Conservation (phyloP, 2,113 vertebrate genomes). For the Onychorhynchus coronatus region DNA sequence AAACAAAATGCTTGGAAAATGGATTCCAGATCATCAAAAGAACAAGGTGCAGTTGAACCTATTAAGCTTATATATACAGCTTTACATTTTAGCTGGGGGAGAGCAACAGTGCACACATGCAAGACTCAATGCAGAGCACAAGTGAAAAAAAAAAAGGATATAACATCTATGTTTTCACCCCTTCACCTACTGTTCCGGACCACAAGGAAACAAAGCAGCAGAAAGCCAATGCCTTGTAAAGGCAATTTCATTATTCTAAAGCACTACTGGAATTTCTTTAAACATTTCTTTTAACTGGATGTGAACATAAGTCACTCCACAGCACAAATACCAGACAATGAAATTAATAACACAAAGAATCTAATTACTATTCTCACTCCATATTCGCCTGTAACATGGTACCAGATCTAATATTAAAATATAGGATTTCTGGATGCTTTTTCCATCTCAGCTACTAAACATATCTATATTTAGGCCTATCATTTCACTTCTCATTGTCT, state of each 20-base stretch:
- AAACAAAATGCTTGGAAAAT: not conserved
- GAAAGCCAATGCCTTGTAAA: not conserved
- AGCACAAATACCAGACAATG: slow-evolving; percentile 5
- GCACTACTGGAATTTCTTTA: not conserved
- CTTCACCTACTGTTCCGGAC: not conserved
- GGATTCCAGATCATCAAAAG: not conserved
- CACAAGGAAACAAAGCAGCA: not conserved
- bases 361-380: slow-evolving; percentile 1
- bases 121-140: not conserved
- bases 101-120: not conserved
- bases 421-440: not conserved
- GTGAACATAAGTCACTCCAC: slow-evolving; percentile 3
- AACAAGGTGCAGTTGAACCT: not conserved
- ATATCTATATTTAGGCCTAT: not conserved
- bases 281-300: not conserved
- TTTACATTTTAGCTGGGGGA: not conserved
- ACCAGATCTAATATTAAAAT: slow-evolving; percentile 4
- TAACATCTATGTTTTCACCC: not conserved
- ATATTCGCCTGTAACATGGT: not conserved
- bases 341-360: not conserved
- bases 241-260: not conserved
- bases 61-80: not conserved
- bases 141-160: not conserved
- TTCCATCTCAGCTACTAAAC: not conserved
- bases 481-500: not conserved